Evolutionary conservation across 2,888 invertebrate species (phyloP), one percentile per base, ranked within the genome.

Genomic region (Machimus atricapillus): DNA sequence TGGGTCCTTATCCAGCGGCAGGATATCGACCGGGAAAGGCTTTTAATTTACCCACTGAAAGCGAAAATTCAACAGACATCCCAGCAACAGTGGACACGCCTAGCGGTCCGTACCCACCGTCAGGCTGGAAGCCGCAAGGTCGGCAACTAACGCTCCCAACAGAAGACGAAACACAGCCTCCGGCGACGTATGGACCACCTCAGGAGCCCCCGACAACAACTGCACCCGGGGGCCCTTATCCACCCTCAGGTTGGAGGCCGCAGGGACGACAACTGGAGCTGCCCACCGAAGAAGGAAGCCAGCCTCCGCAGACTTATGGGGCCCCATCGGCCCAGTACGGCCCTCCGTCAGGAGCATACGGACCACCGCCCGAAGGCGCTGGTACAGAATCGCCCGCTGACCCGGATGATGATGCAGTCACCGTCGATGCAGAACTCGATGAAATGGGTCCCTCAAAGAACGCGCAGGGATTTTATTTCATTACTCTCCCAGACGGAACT

Each of bases 11-110:
- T 77, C 82, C 86, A 16, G 46, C 82, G 16, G 79, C 87, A 40
- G 87, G 87, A 34, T 81, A 79, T 86, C 86, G 87, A 34, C 87
- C 87, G 16, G 87, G 86, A 76, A 86, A 82, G 58, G 87, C 87
- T 23, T 87, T 87, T 76, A 79, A 85, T 40, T 74, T 87, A 9
- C 87, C 87, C 14, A 81, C 81, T 7, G 87, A 87, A 19, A 76
- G 52, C 8, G 23, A 58, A 19, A 52, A 19, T 37, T 37, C 23
- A 46, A 52, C 66, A 73, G 87, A 85, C 7, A 66, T 23, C 37
- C 74, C 37, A 14, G 58, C 78, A 16, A 79, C 78, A 43, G 56
- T 52, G 34, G 52, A 40, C 8, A 12, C 73, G 23, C 43, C 85
- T 12, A 37, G 58, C 9, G 66, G 66, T 12, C 66, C 66, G 1